Evolutionary conservation across 2,888 invertebrate species (phyloP).

Genomic region (Dexiosoma caninum): DNA sequence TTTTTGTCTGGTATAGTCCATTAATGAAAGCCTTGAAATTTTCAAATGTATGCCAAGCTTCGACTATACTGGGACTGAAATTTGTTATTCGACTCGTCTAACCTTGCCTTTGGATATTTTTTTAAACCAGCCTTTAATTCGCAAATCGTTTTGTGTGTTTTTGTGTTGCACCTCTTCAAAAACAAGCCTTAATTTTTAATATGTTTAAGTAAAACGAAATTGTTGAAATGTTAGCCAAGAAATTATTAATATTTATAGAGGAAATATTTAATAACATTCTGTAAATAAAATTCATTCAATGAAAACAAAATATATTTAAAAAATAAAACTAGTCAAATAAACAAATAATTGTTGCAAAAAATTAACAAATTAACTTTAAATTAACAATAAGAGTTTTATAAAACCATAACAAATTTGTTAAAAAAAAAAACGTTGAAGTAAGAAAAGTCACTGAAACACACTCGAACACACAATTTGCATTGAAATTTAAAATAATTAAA

Average conservation of each 20-base stretch:
- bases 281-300: constrained; percentile 43
- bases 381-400: constrained; percentile 53
- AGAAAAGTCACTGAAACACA: constrained; percentile 26
- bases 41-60: too few species aligned
- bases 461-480: constrained; percentile 39
- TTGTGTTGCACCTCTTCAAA: not conserved
- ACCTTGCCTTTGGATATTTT: too few species aligned
- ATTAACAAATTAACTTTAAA: not conserved
- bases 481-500: constrained; percentile 28
- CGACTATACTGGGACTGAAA: too few species aligned
- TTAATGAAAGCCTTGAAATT: too few species aligned
- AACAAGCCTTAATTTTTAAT: not conserved
- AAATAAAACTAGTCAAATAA: constrained; percentile 30
- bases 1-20: too few species aligned
- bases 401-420: constrained; percentile 31
- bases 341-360: constrained; percentile 44
- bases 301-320: constrained; percentile 32
- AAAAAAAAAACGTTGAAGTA: constrained; percentile 37
- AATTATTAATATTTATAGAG: not conserved
- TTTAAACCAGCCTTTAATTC: not conserved
- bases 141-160: not conserved
- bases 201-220: not conserved
- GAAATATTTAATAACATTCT: not conserved
- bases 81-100: too few species aligned
- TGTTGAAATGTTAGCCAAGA: constrained; percentile 22